phyloP scores from a whole-genome alignment of 1,140 invertebrate species.

The Heliconius hewitsoni region DNA sequence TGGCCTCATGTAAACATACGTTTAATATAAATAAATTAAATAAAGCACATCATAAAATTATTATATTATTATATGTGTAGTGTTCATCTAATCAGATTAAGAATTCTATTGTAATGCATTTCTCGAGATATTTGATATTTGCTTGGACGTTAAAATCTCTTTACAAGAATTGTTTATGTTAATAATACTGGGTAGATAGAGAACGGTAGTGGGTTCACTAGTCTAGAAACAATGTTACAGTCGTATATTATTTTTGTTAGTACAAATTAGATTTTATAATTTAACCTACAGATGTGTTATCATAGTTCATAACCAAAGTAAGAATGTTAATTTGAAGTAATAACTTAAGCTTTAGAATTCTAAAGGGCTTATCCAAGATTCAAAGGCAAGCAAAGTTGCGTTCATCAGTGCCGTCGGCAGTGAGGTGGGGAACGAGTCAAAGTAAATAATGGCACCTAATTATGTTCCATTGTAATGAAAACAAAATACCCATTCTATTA shows the following conservation, averaged over 20 bases:
- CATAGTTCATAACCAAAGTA: background rate
- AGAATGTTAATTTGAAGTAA: background rate
- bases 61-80: no score
- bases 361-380: constrained; percentile 4
- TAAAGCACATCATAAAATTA: background rate
- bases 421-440: constrained; percentile 13
- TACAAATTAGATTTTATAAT: no score
- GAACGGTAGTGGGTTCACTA: no score
- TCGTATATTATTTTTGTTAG: no score
- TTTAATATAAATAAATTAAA: background rate
- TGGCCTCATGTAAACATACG: background rate
- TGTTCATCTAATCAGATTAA: no score
- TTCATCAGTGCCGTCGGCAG: constrained; percentile 13
- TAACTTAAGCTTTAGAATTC: background rate
- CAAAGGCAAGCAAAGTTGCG: background rate
- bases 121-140: no score
- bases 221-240: no score
- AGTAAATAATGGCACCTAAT: constrained; percentile 14
- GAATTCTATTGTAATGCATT: no score
- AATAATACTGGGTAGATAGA: no score
- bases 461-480: constrained; percentile 15
- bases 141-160: no score
- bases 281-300: background rate
- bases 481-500: constrained; percentile 8
- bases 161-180: background rate